Base-by-base conservation (phyloP, 1,140 invertebrate genomes). In the Calosoma granatense region DNA sequence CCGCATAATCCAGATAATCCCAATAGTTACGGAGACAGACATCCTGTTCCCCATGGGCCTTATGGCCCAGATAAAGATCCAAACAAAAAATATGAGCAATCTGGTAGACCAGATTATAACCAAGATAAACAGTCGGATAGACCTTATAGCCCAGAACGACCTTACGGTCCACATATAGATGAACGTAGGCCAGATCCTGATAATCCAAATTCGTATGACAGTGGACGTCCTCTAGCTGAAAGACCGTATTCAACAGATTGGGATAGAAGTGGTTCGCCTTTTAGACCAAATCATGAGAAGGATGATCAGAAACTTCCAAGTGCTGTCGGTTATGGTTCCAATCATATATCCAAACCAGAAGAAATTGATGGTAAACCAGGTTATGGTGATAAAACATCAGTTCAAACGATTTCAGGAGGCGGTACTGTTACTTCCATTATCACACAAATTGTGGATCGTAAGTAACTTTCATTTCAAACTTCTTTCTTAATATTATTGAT, bases 341-440 rank as follows among this genome's bases (percentile, higher is more conserved):
- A 30, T 30, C 26, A 30, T 6, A 30, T 14, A 14, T 6, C 4
- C 4, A 4, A 30, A 14, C 6, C 26, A 4, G 26, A 30, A n/a
- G n/a, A n/a, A n/a, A n/a, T n/a, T 30, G 26, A 47, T 12, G 15
- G 15, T 12, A 47, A 17, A 12, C 17, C 41, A 9, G 15, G 6
- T 12, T 47, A 6, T 47, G 41, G 41, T 12, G 15, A 47, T 47
- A 47, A 47, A 17, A 17, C 41, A 4, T 12, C 41, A 9, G 15
- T 17, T 9, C 41, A 47, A 17, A 47, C 26, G n/a, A n/a, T n/a
- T 9, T 36, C 26, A 36, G 26, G 26, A 57, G 70, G 70, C 22
- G 64, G 66, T 53, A 62, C 61, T 26, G 64, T 72, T 54, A 69
- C 67, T 14, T 67, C 67, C 12, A 69, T 70, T 56, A 70, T 72